These are phyloP conservation scores for Riparia riparia DNA, from an alignment of 2,113 vertebrate species.

Conservation along the genomic window DNA sequence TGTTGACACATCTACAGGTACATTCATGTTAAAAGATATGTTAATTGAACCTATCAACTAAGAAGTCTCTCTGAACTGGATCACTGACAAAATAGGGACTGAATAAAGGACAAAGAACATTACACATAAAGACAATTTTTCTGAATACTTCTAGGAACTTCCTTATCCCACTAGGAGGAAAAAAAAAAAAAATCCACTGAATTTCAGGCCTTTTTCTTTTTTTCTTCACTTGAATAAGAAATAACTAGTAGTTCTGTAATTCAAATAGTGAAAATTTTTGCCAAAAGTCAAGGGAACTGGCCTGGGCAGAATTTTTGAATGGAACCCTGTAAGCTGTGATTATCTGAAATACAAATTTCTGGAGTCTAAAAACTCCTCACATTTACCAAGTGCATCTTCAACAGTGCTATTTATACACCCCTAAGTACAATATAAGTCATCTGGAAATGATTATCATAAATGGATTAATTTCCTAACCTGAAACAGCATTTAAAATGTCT, in stretches of 20 bases:
- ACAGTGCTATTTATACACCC: not conserved
- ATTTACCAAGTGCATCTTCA: not conserved
- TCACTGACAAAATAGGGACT: not conserved
- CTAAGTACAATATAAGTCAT: not conserved
- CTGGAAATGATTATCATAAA: not conserved
- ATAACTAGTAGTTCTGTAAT: not conserved
- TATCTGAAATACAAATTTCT: not conserved
- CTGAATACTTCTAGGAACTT: not conserved
- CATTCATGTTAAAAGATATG: not conserved
- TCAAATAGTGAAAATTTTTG: not conserved
- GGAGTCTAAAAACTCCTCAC: not conserved
- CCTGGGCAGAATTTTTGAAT: not conserved
- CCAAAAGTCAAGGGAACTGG: rapidly evolving
- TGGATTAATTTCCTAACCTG: not conserved
- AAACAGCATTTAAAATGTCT: not conserved
- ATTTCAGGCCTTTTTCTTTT: not conserved
- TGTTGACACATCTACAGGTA: not conserved
- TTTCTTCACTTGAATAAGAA: not conserved
- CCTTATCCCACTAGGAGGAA: not conserved
- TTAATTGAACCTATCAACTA: not conserved
- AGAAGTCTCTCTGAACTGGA: not conserved
- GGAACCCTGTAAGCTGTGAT: rapidly evolving
- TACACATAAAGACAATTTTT: not conserved
- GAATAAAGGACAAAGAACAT: not conserved
- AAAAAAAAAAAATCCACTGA: not conserved